Percentiles rank a stretch among this genome's conserved stretches.
Evolutionary conservation across 2,797 vertebrate species (phyloP).

Genomic region (Cirrhinus mrigala): DNA sequence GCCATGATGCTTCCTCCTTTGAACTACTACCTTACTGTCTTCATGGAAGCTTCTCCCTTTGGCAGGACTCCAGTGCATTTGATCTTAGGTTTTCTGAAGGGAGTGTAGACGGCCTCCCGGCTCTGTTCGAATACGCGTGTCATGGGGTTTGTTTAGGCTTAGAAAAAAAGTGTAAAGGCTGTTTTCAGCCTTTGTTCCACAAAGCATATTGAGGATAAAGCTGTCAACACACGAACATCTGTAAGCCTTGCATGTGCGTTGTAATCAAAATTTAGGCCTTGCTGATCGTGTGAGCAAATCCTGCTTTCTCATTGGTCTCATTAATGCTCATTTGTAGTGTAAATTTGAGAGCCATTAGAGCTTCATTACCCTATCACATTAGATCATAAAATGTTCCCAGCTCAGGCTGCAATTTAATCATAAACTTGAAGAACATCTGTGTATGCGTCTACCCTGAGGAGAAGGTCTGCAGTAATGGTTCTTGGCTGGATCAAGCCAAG

Average conservation of each 20-base stretch:
- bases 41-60: not conserved
- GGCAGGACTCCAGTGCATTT: slow-evolving; percentile 36
- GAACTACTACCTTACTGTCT: slow-evolving; percentile 21
- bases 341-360: slow-evolving; percentile 32
- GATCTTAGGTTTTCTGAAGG: slow-evolving; percentile 35
- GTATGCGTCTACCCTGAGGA: slow-evolving; percentile 26
- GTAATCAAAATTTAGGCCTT: not conserved
- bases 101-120: slow-evolving; percentile 16
- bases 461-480: slow-evolving; percentile 29
- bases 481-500: slow-evolving; percentile 27
- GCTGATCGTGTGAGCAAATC: slow-evolving; percentile 4
- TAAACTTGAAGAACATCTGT: slow-evolving; percentile 36
- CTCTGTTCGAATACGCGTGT: not conserved
- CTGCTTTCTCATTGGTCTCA: not conserved
- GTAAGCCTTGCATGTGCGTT: not conserved
- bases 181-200: slow-evolving; percentile 3
- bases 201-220: not conserved
- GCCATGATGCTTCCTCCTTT: slow-evolving; percentile 7
- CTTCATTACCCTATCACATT: slow-evolving; percentile 31
- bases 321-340: not conserved
- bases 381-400: slow-evolving; percentile 15
- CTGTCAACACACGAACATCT: not conserved
- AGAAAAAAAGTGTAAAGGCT: not conserved
- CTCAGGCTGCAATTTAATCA: slow-evolving; percentile 24
- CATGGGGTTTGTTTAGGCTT: slow-evolving; percentile 8